Evolutionary conservation across 2,888 invertebrate genomes (phyloP), one percentile per base, ranked within the genome.

Genomic region (Pinctada fucata): DNA sequence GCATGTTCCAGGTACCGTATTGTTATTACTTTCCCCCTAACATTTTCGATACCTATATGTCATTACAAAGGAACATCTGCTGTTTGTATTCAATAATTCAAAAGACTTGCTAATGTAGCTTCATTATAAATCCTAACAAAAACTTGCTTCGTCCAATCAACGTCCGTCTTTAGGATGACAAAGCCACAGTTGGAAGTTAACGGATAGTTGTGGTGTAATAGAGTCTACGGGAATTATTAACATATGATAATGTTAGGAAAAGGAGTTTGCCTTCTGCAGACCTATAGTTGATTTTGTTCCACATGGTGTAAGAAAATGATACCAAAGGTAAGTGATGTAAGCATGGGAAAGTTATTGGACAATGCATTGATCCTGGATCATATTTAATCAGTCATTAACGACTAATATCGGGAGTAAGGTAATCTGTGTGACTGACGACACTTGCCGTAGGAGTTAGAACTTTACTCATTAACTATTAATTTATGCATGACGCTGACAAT

Each of bases 81-180:
- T 69, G 47, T 58, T 58, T 48, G 73, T 78, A 63, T 78, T 78
- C 78, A 78, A 78, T 78, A 78, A 78, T 73, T 78, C 78, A 78
- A 68, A 68, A 68, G 50, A 77, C 58, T 78, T 78, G 78, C 73
- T 78, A 78, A 78, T 78, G 72, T 68, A 73, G 69, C 66, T 73
- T 78, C 73, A 78, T 78, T 78, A 78, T 73, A 63, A 78, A 71
- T 69, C 73, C 73, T 58, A 78, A 73, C 78, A 73, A 73, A 66
- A 78, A 73, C 69, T 69, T 63, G 51, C 16, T 49, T 69, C 49
- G 64, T 63, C 78, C 78, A 78, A 78, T 78, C 78, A 74, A 64
- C 72, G 50, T 31, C 13, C 69, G 49, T 49, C 51, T 69, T 48
- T 47, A 31, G 45, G 64, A 74, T 73, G 78, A 78, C 78, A 78